Percentiles rank a stretch among this genome's conserved stretches.
These are phyloP conservation scores for Xenopus borealis DNA, from an alignment of 2,113 vertebrate species.

Conservation along the genomic window DNA sequence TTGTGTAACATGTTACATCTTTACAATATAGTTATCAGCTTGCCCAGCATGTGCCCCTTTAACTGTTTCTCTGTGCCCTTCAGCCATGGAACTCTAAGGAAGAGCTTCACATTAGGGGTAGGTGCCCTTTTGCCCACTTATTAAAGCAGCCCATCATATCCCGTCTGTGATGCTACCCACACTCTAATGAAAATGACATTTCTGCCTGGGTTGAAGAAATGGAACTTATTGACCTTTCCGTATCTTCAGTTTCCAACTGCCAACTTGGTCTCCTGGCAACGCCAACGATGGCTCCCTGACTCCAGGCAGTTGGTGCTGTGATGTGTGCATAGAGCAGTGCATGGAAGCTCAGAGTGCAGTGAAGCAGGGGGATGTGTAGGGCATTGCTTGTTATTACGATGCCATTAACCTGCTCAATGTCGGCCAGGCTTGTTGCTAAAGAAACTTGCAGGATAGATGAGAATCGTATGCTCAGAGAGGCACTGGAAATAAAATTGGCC, in stretches of 20 bases:
- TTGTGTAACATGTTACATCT: too few species aligned
- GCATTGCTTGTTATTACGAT: too few species aligned
- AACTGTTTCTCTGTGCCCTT: too few species aligned
- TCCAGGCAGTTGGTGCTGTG: conserved; percentile 5
- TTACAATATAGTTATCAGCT: too few species aligned
- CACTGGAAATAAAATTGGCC: too few species aligned
- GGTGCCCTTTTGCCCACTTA: too few species aligned
- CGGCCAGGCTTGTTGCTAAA: too few species aligned
- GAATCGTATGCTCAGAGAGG: too few species aligned
- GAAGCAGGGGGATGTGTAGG: not conserved
- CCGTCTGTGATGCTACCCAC: not conserved
- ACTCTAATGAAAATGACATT: conserved; percentile 37
- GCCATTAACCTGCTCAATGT: not conserved
- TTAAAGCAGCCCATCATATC: too few species aligned
- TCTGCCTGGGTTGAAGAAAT: not conserved
- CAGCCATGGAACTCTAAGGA: too few species aligned
- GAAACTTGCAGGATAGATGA: not conserved
- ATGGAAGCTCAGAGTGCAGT: not conserved
- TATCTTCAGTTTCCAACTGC: conserved; percentile 10
- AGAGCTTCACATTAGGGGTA: too few species aligned
- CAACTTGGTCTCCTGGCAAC: conserved; percentile 34
- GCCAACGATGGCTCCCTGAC: not conserved
- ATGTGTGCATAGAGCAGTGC: not conserved
- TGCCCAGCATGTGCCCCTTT: too few species aligned
- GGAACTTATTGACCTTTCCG: conserved; percentile 16